These are phyloP conservation scores for Reinhardtius hippoglossoides DNA, from an alignment of 2,113 vertebrate genomes.

Conservation along the genomic window DNA sequence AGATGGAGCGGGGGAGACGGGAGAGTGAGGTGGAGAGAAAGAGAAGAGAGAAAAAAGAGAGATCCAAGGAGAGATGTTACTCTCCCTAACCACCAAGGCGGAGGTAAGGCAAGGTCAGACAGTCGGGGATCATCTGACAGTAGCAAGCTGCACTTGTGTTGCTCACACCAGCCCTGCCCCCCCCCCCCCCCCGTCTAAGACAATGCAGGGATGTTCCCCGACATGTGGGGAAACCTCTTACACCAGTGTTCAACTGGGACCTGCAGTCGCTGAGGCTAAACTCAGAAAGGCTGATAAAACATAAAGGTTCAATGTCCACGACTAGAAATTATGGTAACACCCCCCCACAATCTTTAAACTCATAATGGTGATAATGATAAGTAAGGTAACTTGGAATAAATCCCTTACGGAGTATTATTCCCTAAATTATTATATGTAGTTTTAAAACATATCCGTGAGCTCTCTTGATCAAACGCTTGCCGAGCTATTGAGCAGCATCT, in stretches of 20 bases:
- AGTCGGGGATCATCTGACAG: conserved; percentile 71
- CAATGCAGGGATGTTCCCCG: conserved; percentile 40
- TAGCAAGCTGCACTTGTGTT: conserved; percentile 43
- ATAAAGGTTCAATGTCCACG: conserved; percentile 4
- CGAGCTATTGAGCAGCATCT: conserved; percentile 32
- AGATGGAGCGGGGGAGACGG: conserved; percentile 46
- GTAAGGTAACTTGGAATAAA: background rate
- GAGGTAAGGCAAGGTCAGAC: conserved; percentile 78
- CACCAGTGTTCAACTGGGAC: conserved; percentile 28
- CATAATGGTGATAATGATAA: background rate
- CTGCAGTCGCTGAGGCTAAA: conserved; percentile 21
- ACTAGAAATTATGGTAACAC: background rate
- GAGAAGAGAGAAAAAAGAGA: conserved; percentile 74
- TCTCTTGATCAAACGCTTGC: background rate
- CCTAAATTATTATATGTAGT: background rate
- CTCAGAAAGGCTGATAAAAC: background rate
- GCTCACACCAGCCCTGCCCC: conserved; percentile 35
- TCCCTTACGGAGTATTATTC: background rate
- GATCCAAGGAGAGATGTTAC: conserved; percentile 82
- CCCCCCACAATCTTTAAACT: background rate
- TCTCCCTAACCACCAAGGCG: conserved; percentile 75
- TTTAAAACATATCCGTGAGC: background rate
- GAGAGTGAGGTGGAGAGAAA: conserved; percentile 58
- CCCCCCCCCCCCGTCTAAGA: background rate
- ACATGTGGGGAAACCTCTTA: conserved; percentile 37